Evolutionary conservation across 2,888 invertebrate genomes (phyloP).

Genomic region (Ceriagrion tenellum): DNA sequence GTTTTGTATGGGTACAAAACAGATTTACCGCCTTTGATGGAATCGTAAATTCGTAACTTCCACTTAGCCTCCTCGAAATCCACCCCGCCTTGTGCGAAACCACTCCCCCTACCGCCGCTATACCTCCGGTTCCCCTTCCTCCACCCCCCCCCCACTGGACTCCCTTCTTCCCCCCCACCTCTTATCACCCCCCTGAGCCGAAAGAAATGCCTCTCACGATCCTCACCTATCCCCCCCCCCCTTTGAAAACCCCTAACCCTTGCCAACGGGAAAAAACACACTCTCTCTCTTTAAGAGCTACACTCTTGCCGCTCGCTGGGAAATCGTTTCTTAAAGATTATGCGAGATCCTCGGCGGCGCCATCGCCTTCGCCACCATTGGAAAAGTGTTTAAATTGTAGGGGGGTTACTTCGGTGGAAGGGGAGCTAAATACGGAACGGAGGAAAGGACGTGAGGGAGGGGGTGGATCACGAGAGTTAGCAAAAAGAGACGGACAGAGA

Average conservation of each 20-base stretch:
- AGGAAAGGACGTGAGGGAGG: neutral
- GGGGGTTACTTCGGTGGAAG: neutral
- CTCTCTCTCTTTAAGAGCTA: neutral
- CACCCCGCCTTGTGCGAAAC: constrained; percentile 38
- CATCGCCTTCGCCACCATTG: neutral
- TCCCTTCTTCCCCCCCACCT: neutral
- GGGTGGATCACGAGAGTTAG: neutral
- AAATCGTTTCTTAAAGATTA: neutral
- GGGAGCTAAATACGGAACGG: neutral
- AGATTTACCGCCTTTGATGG: constrained; percentile 67
- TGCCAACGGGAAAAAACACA: neutral
- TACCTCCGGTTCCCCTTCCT: too few relatives aligned
- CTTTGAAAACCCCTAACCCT: neutral
- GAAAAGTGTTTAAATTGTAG: neutral
- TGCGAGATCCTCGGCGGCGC: neutral
- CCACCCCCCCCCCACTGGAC: neutral
- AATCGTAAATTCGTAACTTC: constrained; percentile 66
- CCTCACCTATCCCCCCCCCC: neutral
- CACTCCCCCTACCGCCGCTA: neutral
- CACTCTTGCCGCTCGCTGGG: neutral
- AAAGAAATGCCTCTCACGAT: neutral
- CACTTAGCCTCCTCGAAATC: constrained; percentile 54
- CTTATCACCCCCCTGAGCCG: neutral
- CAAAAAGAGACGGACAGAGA: too few relatives aligned
- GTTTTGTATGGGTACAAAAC: constrained; percentile 45